Evolutionary conservation across 2,113 vertebrate species (phyloP).

Genomic region (Dryoscopus gambensis): DNA sequence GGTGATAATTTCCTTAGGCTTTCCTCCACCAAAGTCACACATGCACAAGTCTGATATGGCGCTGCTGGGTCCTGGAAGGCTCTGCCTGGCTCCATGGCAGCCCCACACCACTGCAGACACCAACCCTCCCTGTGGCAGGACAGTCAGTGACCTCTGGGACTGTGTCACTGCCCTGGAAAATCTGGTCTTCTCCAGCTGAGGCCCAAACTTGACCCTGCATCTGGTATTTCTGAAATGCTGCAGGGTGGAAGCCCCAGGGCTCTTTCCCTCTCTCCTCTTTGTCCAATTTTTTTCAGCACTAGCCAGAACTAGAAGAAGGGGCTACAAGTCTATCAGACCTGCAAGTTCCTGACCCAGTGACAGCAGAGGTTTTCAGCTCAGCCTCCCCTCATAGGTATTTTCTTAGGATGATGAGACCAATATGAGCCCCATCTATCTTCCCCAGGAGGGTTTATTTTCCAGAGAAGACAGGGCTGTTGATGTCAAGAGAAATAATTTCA

Average conservation of each 20-base stretch:
- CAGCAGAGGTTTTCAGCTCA: neutral
- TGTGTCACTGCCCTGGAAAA: neutral
- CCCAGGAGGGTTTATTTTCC: slow-evolving; percentile 21
- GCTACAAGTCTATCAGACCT: neutral
- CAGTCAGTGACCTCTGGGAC: neutral
- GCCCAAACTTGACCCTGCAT: neutral
- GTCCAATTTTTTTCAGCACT: neutral
- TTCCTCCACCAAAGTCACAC: neutral
- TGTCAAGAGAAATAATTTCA: slow-evolving; percentile 48
- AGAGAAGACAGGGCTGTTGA: slow-evolving; percentile 27
- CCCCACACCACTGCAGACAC: neutral
- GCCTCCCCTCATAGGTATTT: neutral
- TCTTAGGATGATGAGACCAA: neutral
- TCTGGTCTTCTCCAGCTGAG: neutral
- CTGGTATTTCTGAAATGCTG: neutral
- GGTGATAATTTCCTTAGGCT: neutral
- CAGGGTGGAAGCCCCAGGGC: neutral
- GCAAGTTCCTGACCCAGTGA: neutral
- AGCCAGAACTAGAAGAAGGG: neutral
- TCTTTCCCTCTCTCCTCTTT: neutral
- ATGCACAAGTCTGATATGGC: neutral
- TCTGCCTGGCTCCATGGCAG: fast-evolving
- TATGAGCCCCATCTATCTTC: neutral
- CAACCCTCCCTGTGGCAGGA: neutral
- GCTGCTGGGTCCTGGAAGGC: neutral